Evolutionary conservation across 2,113 vertebrate species (phyloP), one percentile per base, ranked within the genome.

Genomic region (Phocoena sinus): DNA sequence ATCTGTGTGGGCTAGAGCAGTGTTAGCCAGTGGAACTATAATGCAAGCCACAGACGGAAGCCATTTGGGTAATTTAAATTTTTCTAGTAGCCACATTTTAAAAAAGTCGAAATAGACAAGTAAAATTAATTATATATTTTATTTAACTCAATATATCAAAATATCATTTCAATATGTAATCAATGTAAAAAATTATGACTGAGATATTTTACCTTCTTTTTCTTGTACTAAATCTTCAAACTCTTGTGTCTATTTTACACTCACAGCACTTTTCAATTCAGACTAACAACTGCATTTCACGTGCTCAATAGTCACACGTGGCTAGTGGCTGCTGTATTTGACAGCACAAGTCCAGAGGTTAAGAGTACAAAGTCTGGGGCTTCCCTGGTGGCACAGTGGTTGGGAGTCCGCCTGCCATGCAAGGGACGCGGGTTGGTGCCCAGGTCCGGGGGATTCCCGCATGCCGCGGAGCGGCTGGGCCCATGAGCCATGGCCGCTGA

Each of bases 111-210:
- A 94, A 86, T 58, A 71, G 90, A 79, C 47, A 74, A 31, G 14
- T 89, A 67, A 70, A 70, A 73, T 53, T 38, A 50, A 74, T 60
- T 91, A 50, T 81, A 12, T 10, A 53, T 82, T 92, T 77, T 60
- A 94, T 36, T 94, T 83, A 58, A 50, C 23, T 36, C 33, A 44
- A 0, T 44, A 12, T 67, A 50, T 53, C 60, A 71, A 96, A 81
- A 31, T 33, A 41, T 47, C 68, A 31, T 56, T 53, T 67, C 77
- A 58, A 77, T 31, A 71, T 71, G 38, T 68, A 36, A 6, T 38
- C 60, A 36, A 12, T 31, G 58, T 36, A 71, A 36, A 88, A 41
- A 41, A 62, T 23, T 14, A 63, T 50, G 31, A 21, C 33, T 0
- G 21, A 79, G 31, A 36, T 56, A 44, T n/a, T 80, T 68, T 60